Evolutionary conservation across 1,140 invertebrate genomes (phyloP).

Genomic region (Telenomus remus): DNA sequence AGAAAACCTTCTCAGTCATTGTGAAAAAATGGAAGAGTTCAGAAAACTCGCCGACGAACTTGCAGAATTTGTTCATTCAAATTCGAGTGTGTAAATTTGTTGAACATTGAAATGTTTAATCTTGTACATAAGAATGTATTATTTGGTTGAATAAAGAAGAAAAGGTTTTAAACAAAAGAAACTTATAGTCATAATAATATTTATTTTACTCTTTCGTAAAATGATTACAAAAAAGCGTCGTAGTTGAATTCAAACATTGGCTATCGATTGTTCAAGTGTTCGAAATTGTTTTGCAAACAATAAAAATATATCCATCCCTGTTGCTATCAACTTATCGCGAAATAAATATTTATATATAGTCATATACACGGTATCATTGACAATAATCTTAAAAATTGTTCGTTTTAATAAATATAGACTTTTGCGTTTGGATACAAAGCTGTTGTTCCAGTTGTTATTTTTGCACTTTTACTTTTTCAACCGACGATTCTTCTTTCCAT

Average conservation of each 20-base stretch:
- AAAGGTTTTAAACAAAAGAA: too few relatives aligned
- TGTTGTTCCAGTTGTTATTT: not conserved
- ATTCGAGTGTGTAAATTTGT: slow-evolving; percentile 8
- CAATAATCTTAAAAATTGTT: slow-evolving; percentile 20
- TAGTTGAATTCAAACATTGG: slow-evolving; percentile 30
- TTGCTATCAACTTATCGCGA: slow-evolving; percentile 28
- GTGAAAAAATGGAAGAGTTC: slow-evolving; percentile 79
- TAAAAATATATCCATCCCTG: slow-evolving; percentile 44
- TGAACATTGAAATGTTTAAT: not conserved
- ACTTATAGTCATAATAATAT: slow-evolving; percentile 28
- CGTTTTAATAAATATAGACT: slow-evolving; percentile 28
- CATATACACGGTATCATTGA: slow-evolving; percentile 4
- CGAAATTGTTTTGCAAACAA: slow-evolving; percentile 44
- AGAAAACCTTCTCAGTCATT: slow-evolving; percentile 77
- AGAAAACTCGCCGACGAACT: slow-evolving; percentile 74
- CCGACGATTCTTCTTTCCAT: slow-evolving; percentile 13
- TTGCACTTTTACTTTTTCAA: not conserved
- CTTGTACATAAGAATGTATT: too few relatives aligned
- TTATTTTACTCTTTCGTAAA: slow-evolving; percentile 54
- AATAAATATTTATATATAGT: slow-evolving; percentile 31
- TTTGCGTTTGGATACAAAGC: slow-evolving; percentile 25
- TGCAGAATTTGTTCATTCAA: slow-evolving; percentile 57
- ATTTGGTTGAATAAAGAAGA: too few relatives aligned
- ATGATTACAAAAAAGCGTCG: slow-evolving; percentile 52
- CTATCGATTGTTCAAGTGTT: slow-evolving; percentile 27